Base-by-base conservation (phyloP, 1,140 invertebrate genomes). In the Oscheius sp. region DNA sequence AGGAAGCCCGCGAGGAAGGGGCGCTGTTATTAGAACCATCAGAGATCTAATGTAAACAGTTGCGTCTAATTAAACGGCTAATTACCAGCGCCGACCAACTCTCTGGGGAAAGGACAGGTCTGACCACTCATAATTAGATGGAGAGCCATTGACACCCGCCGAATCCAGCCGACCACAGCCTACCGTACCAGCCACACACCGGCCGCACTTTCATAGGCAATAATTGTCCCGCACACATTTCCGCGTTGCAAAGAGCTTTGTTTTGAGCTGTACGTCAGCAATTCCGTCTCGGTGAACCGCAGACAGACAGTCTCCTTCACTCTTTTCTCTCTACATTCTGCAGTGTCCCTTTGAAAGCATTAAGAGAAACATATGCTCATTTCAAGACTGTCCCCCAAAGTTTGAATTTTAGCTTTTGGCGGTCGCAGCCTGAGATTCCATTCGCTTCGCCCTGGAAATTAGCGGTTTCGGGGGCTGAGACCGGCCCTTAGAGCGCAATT, bases 31-130 rank as follows among this genome's bases (percentile, higher is more conserved):
- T 7, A 55, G 49, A 55, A 23, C 49, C 49, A 55, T 55, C 49
- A 55, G 49, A 55, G 49, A 55, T 23, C 49, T 7, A 55, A 55
- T 55, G 49, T 55, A 55, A 55, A 55, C 49, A 55, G 49, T 55
- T 20, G 49, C 23, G 49, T 55, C 49, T 55, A 55, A 55, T 55
- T 55, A 55, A 55, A 55, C 49, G 49, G 49, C 49, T 55, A 55
- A 55, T 55, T 55, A 55, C 49, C 7, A n/a, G 15, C 7, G 23
- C 49, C 7, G 23, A 23, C 49, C 23, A 7, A 7, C 23, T 55
- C 49, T 23, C 49, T 26, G 49, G 49, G 49, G 49, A 55, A 55
- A 55, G 49, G 49, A 55, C 49, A 55, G 49, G 49, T 23, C 7
- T 10, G 38, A n/a, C 49, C n/a, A 23, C 7, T 55, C 49, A 55